Base-by-base conservation (phyloP, 1,140 invertebrate genomes). In the Pseudomyrmex sp. region DNA sequence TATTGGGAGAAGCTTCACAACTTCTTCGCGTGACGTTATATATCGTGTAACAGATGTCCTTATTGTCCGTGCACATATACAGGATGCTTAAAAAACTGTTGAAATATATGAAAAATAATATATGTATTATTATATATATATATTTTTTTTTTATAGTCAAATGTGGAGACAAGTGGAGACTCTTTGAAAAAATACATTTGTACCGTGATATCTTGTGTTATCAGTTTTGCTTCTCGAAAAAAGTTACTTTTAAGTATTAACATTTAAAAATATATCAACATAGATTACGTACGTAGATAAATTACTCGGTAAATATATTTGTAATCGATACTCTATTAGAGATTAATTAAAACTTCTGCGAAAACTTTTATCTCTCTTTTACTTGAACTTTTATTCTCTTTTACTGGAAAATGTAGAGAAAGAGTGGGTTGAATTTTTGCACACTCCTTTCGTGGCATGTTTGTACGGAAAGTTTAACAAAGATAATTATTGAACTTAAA, bases 1-100 rank as follows among this genome's bases (percentile, higher is more conserved):
- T 87, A 74, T 87, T 76, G 85, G 85, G 75, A 87, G 15, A 58
- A 58, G 26, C n/a, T 35, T 35, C 18, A 18, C 46, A 80, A 87
- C 85, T 88, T 88, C 85, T 87, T 88, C 72, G 52, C 73, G 68
- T 58, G 56, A 56, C 9, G 4, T 46, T 9, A 9, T 72, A 56
- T 68, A 68, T 59, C 54, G 54, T 59, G 26, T 66, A 69, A 79
- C 35, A 13, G 5, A 63, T 69, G 52, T 56, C 48, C 63, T 9
- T 18, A 20, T 23, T 69, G 18, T 46, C 35, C 50, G 23, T 7
- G 18, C 18, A 69, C 26, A 74, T 26, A 7, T 35, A 35, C 35
- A 35, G 1, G 35, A 35, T 35, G 35, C 35, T 35, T 35, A 35
- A 35, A 35, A 7, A 35, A 35, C 35, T 35, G 35, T 35, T 35